Base-by-base conservation (phyloP, 1,140 invertebrate species). In the Nebria ingens region DNA sequence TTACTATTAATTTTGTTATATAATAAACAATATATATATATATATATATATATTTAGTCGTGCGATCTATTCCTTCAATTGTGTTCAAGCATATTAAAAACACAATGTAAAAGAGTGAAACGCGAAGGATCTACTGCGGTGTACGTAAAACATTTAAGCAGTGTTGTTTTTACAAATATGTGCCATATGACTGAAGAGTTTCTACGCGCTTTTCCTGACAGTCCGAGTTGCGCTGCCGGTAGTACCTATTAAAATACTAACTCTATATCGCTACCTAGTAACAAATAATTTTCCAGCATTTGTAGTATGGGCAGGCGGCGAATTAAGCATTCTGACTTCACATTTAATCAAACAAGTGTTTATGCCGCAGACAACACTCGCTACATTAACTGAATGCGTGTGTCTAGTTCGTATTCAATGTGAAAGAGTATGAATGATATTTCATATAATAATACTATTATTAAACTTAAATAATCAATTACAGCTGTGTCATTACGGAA, bases 341-440 rank as follows among this genome's bases (percentile, higher is more conserved):
- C 88, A 82, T 82, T 86, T 86, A 69, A 84, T 82, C 63, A 93
- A 82, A 65, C 93, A 97, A 71, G 86, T 97, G 17, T 95, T 99
- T 68, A 88, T 87, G 61, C 89, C 92, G 13, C 91, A 96, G 73
- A 85, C 89, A 53, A 82, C 85, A 2, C 68, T 96, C 55, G 84
- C 86, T 50, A 84, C 84, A 2, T 78, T 97, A 50, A 84, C 92
- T 12, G 90, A 95, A 67, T 94, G 93, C 75, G 86, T 97, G 40
- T 76, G 59, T 21, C 54, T 69, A 21, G 64, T 65, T 13, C 62
- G 68, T 19, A 53, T 56, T 19, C 68, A 71, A 53, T 68, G 65
- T 59, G 65, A 68, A 60, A 57, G 66, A 23, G 66, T 68, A 60
- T 58, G 57, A 13, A 19, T n/a, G n/a, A 38, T 42, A 17, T 13